Evolutionary conservation across 2,888 invertebrate species (phyloP).

Genomic region (Linnaemya vulpina): DNA sequence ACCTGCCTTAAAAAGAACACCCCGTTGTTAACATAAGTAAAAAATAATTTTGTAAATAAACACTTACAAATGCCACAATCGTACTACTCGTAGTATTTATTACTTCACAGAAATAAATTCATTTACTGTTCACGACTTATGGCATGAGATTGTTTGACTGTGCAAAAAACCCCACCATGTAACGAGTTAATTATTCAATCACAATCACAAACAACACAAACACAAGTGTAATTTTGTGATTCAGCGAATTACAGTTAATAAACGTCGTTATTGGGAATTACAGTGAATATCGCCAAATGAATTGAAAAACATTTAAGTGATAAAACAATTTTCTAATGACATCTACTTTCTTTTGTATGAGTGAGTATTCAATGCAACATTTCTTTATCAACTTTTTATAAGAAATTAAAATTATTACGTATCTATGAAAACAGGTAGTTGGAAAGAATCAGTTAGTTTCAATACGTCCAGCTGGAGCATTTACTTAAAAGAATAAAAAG

Average conservation of each 20-base stretch:
- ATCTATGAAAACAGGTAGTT: too few relatives aligned
- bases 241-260: neutral
- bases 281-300: too few relatives aligned
- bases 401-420: neutral
- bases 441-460: too few relatives aligned
- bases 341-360: constrained; percentile 8
- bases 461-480: too few relatives aligned
- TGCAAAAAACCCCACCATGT: constrained; percentile 33
- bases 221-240: constrained; percentile 3
- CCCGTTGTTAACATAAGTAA: neutral
- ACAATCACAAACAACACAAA: constrained; percentile 5
- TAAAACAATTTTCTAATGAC: constrained; percentile 19
- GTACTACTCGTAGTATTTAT: neutral
- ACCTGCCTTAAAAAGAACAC: neutral
- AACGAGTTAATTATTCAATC: constrained; percentile 22
- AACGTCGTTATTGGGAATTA: neutral
- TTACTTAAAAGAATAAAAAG: neutral
- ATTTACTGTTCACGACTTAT: constrained; percentile 31
- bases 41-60: constrained; percentile 27
- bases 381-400: neutral
- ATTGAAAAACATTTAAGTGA: neutral
- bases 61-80: neutral
- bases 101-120: constrained; percentile 40
- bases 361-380: too few relatives aligned
- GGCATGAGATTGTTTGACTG: constrained; percentile 18